Evolutionary conservation across 2,113 vertebrate species (phyloP), one percentile per base, ranked within the genome.

Genomic region (Balaeniceps rex): DNA sequence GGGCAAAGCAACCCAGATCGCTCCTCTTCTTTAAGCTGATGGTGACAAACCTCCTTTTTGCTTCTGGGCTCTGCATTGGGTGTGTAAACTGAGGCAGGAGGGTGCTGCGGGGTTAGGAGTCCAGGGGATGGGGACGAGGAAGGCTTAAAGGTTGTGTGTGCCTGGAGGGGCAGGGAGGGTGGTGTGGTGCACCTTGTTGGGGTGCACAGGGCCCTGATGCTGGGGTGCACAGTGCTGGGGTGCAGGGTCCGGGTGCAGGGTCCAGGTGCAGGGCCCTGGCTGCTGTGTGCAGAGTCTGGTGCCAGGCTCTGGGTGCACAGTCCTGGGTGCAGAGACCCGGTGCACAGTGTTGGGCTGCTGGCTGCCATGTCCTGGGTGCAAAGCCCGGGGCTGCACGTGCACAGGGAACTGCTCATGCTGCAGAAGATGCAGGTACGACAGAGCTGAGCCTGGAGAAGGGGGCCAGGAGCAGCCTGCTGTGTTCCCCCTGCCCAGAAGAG

Each of bases 61-160:
- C 31, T 49, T 42, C 17, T 25, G 31, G n/a, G 31, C 11, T 72
- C 29, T 26, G 17, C 25, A 7, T 0, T 51, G 54, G 13, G 19
- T 17, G 16, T 11, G 46, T 60, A 52, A 69, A 61, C 25, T 1
- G 11, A 36, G 22, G 74, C 38, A 46, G 46, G 74, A 61, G 33
- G 26, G 6, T 28, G 55, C 64, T 46, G 55, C 0, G 2, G 85
- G 21, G 38, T 52, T 44, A 31, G 38, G 33, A 70, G 33, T 3
- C 4, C 14, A 0, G 14, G 12, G 34, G 15, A 64, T 6, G 19
- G 33, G 55, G 55, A 46, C 0, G 3, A 61, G 28, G 55, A 38
- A 15, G 57, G 10, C 3, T 63, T 11, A 15, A 0, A 5, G 40
- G 12, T 17, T 33, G 63, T 3, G 18, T 12, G 36, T 42, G 36